Percentiles rank a stretch among this genome's conserved stretches.
Evolutionary conservation across 2,888 invertebrate species (phyloP).

Genomic region (Liopterus haemorrhoidalis): DNA sequence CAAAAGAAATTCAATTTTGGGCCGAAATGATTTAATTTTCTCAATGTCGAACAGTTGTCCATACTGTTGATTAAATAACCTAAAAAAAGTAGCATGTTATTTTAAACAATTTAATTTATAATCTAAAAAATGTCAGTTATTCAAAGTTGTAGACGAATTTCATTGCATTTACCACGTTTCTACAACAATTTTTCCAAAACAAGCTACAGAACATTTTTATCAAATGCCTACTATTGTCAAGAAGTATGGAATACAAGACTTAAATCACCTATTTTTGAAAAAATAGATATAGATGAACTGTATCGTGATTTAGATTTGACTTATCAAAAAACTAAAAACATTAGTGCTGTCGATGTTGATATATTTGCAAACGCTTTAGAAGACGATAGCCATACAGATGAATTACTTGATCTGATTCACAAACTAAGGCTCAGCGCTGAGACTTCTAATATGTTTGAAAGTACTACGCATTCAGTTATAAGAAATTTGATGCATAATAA

Average conservation of each 20-base stretch:
- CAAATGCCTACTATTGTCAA: conserved; percentile 65
- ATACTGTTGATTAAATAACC: too few relatives aligned
- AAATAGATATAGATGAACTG: conserved; percentile 60
- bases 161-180: too few relatives aligned
- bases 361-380: conserved; percentile 67
- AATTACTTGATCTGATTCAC: conserved; percentile 65
- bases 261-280: conserved; percentile 53
- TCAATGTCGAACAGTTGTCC: too few relatives aligned
- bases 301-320: conserved; percentile 65
- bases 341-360: conserved; percentile 77
- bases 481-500: conserved; percentile 53
- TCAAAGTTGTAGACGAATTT: too few relatives aligned
- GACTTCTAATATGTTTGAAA: conserved; percentile 64
- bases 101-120: too few relatives aligned
- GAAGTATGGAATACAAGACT: conserved; percentile 65
- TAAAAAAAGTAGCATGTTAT: too few relatives aligned
- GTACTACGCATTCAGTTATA: conserved; percentile 77
- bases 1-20: too few relatives aligned
- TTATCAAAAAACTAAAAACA: conserved; percentile 54
- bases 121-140: too few relatives aligned
- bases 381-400: conserved; percentile 56
- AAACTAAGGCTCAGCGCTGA: conserved; percentile 68
- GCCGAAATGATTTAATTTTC: too few relatives aligned
- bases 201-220: conserved; percentile 60
- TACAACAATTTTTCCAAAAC: too few relatives aligned